A percentile compares a stretch with the other conserved stretches of the same genome.
These are phyloP conservation scores for Eueremaeus valkanovi DNA, from an alignment of 2,888 invertebrate species.

Conservation along the genomic window DNA sequence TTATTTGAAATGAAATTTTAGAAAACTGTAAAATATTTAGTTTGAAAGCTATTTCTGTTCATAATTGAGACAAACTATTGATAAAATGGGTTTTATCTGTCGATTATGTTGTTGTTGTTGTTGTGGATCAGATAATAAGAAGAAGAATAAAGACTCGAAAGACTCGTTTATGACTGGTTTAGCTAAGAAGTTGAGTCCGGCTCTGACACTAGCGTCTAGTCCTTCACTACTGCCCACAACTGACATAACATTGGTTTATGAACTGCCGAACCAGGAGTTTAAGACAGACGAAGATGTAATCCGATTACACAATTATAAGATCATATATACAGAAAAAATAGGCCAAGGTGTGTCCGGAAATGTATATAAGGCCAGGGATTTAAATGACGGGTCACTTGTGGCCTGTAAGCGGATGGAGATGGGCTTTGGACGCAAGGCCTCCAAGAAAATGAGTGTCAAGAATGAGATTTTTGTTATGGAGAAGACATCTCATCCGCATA, in stretches of 20 bases:
- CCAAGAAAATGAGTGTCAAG: background rate
- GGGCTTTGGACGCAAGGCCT: background rate
- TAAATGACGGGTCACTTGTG: background rate
- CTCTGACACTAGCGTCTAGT: background rate
- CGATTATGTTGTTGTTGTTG: too few species aligned
- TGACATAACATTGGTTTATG: slow-evolving; percentile 7
- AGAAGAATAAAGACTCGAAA: too few species aligned
- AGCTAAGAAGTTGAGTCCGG: background rate
- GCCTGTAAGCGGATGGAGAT: slow-evolving; percentile 34
- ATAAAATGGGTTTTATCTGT: too few species aligned
- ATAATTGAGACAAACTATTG: too few species aligned
- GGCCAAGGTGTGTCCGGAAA: background rate
- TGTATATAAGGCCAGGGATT: background rate
- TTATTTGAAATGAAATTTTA: too few species aligned
- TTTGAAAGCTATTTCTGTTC: too few species aligned
- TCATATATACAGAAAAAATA: background rate
- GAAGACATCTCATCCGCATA: slow-evolving; percentile 37
- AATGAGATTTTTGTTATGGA: slow-evolving; percentile 39
- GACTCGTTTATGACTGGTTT: too few species aligned
- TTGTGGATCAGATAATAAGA: too few species aligned
- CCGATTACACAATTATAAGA: background rate
- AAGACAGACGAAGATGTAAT: slow-evolving; percentile 16
- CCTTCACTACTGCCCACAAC: background rate
- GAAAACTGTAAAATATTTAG: too few species aligned
- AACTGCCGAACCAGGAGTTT: background rate